Evolutionary conservation across 2,888 invertebrate species (phyloP).

Genomic region (Dilophus febrilis): DNA sequence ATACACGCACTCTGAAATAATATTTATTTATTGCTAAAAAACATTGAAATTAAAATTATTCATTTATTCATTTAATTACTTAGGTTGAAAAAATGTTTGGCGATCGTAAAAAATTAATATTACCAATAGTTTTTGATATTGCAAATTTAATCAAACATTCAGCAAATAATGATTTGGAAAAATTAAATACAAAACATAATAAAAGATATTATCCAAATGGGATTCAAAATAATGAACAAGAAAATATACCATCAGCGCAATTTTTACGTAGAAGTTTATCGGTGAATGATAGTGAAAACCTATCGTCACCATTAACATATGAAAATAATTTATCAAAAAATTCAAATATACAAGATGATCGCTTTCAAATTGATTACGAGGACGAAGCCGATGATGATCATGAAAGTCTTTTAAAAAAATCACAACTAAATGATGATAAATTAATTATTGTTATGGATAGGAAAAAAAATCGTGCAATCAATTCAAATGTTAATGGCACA

Average conservation of each 20-base stretch:
- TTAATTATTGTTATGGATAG: not conserved
- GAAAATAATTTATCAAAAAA: constrained; percentile 1
- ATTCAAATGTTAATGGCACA: not conserved
- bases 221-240: constrained; percentile 12
- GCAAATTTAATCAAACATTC: constrained; percentile 42
- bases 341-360: constrained; percentile 1
- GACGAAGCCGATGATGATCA: constrained; percentile 1
- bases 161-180: constrained; percentile 18
- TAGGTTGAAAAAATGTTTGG: constrained; percentile 43
- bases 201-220: constrained; percentile 22
- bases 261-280: constrained; percentile 29
- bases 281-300: constrained; percentile 21
- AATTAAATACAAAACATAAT: constrained; percentile 6
- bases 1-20: no score
- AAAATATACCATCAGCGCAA: constrained; percentile 26
- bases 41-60: no score
- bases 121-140: constrained; percentile 46
- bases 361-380: constrained; percentile 1
- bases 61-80: no score
- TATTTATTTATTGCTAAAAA: no score
- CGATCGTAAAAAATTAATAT: constrained; percentile 37
- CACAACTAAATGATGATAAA: not conserved
- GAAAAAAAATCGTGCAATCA: constrained; percentile 3
- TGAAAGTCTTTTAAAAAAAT: not conserved
- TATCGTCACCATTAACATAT: not conserved